Conservation (phyloP, 2,113 vertebrate species). For the Coracopsis vasa region DNA sequence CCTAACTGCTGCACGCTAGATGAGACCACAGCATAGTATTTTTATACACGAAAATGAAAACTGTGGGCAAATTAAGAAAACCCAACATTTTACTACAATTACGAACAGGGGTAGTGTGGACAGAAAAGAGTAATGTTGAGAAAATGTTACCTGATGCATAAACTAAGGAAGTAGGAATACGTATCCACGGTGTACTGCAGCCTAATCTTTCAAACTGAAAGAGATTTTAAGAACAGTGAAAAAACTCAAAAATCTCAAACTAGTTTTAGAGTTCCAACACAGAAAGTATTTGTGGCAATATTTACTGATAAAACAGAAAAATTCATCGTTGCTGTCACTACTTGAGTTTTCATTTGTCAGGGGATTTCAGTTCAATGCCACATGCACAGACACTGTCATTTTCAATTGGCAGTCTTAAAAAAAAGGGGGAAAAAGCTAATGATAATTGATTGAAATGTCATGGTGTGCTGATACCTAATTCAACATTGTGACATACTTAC, state of each 20-base stretch:
- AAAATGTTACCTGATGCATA: constrained; percentile 85
- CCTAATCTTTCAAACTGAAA: constrained; percentile 91
- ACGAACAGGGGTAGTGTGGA: neutral
- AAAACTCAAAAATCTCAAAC: neutral
- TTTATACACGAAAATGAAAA: neutral
- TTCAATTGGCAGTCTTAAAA: neutral
- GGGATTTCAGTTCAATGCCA: neutral
- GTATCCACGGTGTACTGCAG: constrained; percentile 82
- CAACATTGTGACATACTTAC: neutral
- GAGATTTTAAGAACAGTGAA: neutral
- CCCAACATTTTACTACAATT: neutral
- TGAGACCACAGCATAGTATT: neutral
- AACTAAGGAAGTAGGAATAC: constrained; percentile 83
- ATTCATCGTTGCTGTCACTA: neutral
- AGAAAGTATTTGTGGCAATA: neutral
- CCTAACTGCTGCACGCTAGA: neutral
- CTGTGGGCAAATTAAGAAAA: neutral
- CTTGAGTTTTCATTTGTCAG: neutral
- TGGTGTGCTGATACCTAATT: neutral
- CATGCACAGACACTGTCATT: neutral
- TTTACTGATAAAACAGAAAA: neutral
- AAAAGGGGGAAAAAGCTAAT: neutral
- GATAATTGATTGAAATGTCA: neutral
- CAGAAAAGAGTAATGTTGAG: neutral
- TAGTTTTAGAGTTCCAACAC: neutral